Percentiles rank a stretch among this genome's conserved stretches.
phyloP scores from a whole-genome alignment of 2,113 vertebrate genomes.

The Clarias macrocephalus region DNA sequence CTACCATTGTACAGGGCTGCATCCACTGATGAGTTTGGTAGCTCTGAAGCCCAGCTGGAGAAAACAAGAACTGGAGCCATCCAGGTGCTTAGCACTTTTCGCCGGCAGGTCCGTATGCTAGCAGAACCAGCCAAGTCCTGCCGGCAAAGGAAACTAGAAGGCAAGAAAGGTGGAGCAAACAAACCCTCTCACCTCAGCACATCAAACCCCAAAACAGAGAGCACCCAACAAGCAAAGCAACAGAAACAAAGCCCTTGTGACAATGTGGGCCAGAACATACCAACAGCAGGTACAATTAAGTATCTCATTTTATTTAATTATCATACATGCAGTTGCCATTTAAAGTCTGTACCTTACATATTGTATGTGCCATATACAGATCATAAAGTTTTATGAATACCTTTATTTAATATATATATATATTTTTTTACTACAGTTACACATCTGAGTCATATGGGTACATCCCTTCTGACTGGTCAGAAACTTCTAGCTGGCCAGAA shows the following conservation, averaged over 20 bases:
- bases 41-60: constrained; percentile 85
- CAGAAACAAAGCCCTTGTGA: constrained; percentile 78
- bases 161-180: constrained; percentile 86
- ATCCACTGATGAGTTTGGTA: constrained; percentile 91
- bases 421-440: constrained; percentile 4
- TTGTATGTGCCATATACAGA: background rate
- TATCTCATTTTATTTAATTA: background rate
- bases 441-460: constrained; percentile 59
- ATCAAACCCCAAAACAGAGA: constrained; percentile 79
- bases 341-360: background rate
- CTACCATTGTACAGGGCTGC: constrained; percentile 92
- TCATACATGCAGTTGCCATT: background rate
- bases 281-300: constrained; percentile 64
- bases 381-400: background rate
- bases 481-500: constrained; percentile 64
- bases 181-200: constrained; percentile 82
- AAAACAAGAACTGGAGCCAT: constrained; percentile 90
- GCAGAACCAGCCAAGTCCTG: constrained; percentile 91
- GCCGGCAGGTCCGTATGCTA: constrained; percentile 90
- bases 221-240: constrained; percentile 75
- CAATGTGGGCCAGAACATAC: constrained; percentile 55
- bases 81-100: constrained; percentile 89
- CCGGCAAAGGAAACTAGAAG: constrained; percentile 90
- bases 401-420: background rate
- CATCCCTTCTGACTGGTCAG: constrained; percentile 61